These are phyloP conservation scores for Notothenia rossii DNA, from an alignment of 2,113 vertebrate genomes.

Conservation along the genomic window DNA sequence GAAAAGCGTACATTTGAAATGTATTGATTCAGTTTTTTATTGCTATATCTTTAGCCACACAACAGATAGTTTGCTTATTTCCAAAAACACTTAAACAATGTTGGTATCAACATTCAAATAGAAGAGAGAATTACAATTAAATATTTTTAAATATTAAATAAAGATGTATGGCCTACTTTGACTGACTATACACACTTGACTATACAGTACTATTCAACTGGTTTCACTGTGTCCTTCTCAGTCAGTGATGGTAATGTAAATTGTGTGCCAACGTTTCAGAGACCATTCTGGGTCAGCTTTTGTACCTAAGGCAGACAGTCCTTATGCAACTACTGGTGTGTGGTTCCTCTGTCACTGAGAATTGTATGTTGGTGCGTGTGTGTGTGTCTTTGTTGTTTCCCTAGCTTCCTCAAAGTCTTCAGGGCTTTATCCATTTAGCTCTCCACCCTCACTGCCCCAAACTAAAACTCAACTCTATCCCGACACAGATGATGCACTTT, in stretches of 20 bases:
- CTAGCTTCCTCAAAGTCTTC: constrained; percentile 32
- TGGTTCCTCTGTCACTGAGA: constrained; percentile 27
- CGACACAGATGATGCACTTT: constrained; percentile 52
- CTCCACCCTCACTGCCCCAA: constrained; percentile 34
- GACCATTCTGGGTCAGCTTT: constrained; percentile 50
- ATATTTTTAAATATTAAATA: background rate
- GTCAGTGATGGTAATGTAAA: constrained; percentile 15
- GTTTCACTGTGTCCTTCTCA: background rate
- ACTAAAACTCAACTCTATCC: constrained; percentile 31
- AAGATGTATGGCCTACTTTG: background rate
- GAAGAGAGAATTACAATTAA: background rate
- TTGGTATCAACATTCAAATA: background rate
- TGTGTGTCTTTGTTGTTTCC: constrained; percentile 29
- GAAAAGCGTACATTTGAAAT: background rate
- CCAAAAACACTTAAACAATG: background rate
- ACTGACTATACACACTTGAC: background rate
- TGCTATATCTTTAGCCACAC: too few species aligned
- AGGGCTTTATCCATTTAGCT: constrained; percentile 66
- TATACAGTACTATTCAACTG: background rate
- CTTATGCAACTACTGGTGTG: constrained; percentile 39
- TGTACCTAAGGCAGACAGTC: constrained; percentile 40
- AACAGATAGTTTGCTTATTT: background rate
- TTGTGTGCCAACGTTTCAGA: background rate
- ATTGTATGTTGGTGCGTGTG: background rate
- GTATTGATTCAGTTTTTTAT: background rate